These are phyloP conservation scores for Falco punctatus DNA, from an alignment of 2,113 vertebrate species.

Conservation along the genomic window DNA sequence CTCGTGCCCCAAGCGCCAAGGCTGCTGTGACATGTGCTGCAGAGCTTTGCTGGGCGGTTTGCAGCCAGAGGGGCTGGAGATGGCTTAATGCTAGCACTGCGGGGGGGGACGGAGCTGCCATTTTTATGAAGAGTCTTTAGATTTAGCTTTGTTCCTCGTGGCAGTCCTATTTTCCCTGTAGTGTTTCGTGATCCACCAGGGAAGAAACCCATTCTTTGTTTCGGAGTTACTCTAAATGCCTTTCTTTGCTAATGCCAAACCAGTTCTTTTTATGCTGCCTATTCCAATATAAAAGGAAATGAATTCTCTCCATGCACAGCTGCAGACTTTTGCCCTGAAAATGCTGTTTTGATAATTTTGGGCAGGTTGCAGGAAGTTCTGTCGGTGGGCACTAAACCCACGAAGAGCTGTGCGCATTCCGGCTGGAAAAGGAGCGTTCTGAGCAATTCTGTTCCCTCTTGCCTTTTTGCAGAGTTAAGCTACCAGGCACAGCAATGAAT, in stretches of 20 bases:
- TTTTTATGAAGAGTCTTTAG: neutral
- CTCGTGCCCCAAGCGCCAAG: neutral
- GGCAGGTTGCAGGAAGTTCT: neutral
- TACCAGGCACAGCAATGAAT: neutral
- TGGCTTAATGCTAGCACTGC: neutral
- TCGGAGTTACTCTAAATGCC: neutral
- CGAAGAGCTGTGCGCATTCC: neutral
- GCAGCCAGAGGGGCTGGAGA: neutral
- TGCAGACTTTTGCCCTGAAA: neutral
- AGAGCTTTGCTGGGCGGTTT: neutral
- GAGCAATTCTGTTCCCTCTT: neutral
- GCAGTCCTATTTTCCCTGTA: neutral
- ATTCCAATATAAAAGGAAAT: neutral
- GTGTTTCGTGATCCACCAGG: neutral
- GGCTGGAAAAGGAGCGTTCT: neutral
- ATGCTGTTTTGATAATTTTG: neutral
- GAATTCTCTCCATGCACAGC: neutral
- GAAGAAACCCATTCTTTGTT: constrained; percentile 1
- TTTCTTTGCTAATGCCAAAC: neutral
- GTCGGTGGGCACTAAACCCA: neutral
- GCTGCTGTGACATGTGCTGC: neutral
- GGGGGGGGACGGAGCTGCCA: neutral
- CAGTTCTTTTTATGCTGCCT: neutral
- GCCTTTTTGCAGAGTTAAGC: neutral
- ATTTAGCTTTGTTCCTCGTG: neutral